Evolutionary conservation across 2,797 vertebrate genomes (phyloP), one percentile per base, ranked within the genome.

Genomic region (Aulostomus chinensis): DNA sequence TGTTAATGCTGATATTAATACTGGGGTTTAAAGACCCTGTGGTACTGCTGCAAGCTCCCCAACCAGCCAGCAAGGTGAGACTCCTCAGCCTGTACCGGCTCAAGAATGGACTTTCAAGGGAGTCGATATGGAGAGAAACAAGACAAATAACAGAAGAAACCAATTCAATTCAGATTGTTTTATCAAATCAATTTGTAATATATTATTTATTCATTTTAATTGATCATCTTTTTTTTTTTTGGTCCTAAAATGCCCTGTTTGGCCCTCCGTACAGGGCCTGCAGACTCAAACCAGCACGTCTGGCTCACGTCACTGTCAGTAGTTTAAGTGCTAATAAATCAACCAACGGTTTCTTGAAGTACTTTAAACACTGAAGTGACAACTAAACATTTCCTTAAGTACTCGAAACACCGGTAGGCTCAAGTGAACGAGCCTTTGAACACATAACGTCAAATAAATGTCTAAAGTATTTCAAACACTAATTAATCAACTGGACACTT

Each of bases 311-410:
- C 58, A 22, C 37, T 33, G 51, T 40, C 46, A 18, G 20, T 0
- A 7, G 22, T 46, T 24, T 28, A 65, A 71, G 60, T 60, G 57
- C 38, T 47, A 18, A 52, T 54, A 71, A 58, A 62, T 52, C 68
- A 30, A 20, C 12, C 31, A 42, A 50, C 52, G 11, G 32, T 43
- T 48, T 43, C 25, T 43, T 33, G 11, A 41, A 67, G 67, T 18
- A 60, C 60, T 74, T 80, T 54, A 64, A 70, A 69, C 61, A 52
- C 42, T 42, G 54, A 41, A 20, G 46, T 43, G 37, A 58, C 38
- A 48, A 40, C 50, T 21, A 47, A 57, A 64, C 41, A 28, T 43
- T 47, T 58, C 13, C 11, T 37, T 12, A 20, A 54, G 53, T 36
- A 30, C 43, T 68, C 47, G 9, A 64, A 56, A 62, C 34, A 29